Base-by-base conservation (phyloP, 2,797 vertebrate genomes). In the Octomys mimax region DNA sequence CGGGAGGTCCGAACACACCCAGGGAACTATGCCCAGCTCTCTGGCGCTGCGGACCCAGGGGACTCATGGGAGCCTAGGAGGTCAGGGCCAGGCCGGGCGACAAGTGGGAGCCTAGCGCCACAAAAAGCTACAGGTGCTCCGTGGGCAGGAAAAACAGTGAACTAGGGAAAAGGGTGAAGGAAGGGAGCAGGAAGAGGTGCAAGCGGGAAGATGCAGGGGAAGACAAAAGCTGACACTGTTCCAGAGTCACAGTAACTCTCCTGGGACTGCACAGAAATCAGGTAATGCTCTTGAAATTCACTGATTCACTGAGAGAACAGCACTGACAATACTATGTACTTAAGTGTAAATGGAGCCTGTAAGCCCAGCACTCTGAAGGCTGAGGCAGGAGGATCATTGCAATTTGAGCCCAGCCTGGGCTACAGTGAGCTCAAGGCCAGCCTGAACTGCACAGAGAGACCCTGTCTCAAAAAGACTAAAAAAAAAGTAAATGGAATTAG, bases 231-330 rank as follows among this genome's bases (percentile, higher is more conserved):
- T 57, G 79, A 22, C 46, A 81, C 66, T 80, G 57, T 87, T 61
- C 75, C 87, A 36, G 66, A 78, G 39, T 78, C 39, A 59, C 13
- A 12, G 9, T 21, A 89, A 59, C 49, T 61, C 57, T 80, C 75
- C 84, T 61, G 59, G 11, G 92, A 49, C 33, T 64, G 21, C 6
- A 11, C 0, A 80, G 33, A 92, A 94, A 92, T 12, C 81, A 42
- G 22, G 85, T 2, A 85, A 77, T n/a, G 90, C 52, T 95, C 83
- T 81, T 78, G 52, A 96, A 94, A 78, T 73, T 92, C 91, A 73
- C 64, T 49, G 70, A 79, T 42, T 42, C 71, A 73, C 36, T 42
- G 9, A 82, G 64, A 95, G n/a, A 89, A 86, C 2, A 86, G 77
- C 71, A 71, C 3, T 75, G 59, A 84, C 61, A 46, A 49, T 62